Conservation (phyloP, 2,888 invertebrate species). For the Camponotus fellah region DNA sequence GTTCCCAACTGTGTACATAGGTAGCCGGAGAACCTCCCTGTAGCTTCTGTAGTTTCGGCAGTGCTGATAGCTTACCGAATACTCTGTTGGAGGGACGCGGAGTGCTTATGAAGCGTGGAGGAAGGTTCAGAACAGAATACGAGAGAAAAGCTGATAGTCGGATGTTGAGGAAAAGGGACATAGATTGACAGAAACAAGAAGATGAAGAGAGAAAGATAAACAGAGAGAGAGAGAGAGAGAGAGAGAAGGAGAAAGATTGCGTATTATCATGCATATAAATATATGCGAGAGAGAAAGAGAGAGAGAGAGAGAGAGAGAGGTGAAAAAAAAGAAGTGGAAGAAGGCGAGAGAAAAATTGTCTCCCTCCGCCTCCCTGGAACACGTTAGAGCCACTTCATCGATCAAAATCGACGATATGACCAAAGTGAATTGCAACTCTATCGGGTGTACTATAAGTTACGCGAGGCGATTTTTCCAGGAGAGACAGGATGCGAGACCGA, state of each 20-base stretch:
- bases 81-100: slow-evolving; percentile 45
- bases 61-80: slow-evolving; percentile 68
- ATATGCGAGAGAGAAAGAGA: background rate
- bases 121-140: slow-evolving; percentile 25
- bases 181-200: slow-evolving; percentile 5
- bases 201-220: slow-evolving; percentile 12
- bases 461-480: slow-evolving; percentile 66
- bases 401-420: slow-evolving; percentile 45
- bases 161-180: slow-evolving; percentile 20
- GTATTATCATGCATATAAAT: slow-evolving; percentile 8
- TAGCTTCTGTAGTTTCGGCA: slow-evolving; percentile 68
- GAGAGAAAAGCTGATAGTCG: slow-evolving; percentile 21
- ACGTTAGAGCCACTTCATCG: slow-evolving; percentile 36
- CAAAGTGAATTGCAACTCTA: slow-evolving; percentile 42
- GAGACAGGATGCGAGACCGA: slow-evolving; percentile 50
- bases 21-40: slow-evolving; percentile 61
- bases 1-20: slow-evolving; percentile 57
- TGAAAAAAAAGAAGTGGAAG: slow-evolving; percentile 1
- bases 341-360: slow-evolving; percentile 33
- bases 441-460: slow-evolving; percentile 60
- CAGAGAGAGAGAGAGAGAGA: slow-evolving; percentile 32
- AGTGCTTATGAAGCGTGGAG: slow-evolving; percentile 44
- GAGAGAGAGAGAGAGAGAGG: background rate
- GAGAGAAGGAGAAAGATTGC: slow-evolving; percentile 31
- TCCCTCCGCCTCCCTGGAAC: slow-evolving; percentile 43